These are phyloP conservation scores for Cheirogaleus major DNA, from an alignment of 2,797 vertebrate genomes.

Conservation along the genomic window DNA sequence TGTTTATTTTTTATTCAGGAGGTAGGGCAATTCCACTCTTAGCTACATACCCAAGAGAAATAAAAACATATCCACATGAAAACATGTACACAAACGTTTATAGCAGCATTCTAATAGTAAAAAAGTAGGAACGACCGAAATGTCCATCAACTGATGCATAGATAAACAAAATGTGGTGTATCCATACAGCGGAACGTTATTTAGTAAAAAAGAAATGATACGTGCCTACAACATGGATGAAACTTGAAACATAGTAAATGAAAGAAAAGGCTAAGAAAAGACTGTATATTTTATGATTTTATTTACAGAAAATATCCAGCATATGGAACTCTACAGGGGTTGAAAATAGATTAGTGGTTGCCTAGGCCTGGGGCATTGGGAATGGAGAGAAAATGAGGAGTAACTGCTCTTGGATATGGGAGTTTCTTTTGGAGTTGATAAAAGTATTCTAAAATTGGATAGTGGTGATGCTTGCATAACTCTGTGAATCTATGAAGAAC, in stretches of 20 bases:
- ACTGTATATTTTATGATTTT: not conserved
- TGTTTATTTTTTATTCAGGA: not conserved
- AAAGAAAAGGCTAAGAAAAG: not conserved
- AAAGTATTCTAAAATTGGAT: constrained; percentile 9
- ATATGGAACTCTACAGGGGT: not conserved
- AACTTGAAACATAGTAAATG: not conserved
- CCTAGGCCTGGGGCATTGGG: not conserved
- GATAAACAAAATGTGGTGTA: not conserved
- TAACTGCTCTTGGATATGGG: not conserved
- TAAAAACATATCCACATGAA: not conserved
- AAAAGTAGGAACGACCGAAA: not conserved
- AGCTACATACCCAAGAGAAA: not conserved
- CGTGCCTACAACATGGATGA: not conserved
- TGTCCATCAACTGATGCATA: not conserved
- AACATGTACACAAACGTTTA: not conserved
- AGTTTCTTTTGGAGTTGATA: not conserved
- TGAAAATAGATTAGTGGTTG: not conserved
- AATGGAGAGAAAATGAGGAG: not conserved
- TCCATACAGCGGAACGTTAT: not conserved
- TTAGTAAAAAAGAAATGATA: not conserved
- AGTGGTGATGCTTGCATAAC: not conserved
- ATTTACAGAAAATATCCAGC: not conserved
- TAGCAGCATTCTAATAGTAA: not conserved
- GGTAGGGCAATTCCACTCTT: not conserved
- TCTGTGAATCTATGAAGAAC: not conserved